phyloP scores from a whole-genome alignment of 1,140 invertebrate species.

The Dendrolimus kikuchii region DNA sequence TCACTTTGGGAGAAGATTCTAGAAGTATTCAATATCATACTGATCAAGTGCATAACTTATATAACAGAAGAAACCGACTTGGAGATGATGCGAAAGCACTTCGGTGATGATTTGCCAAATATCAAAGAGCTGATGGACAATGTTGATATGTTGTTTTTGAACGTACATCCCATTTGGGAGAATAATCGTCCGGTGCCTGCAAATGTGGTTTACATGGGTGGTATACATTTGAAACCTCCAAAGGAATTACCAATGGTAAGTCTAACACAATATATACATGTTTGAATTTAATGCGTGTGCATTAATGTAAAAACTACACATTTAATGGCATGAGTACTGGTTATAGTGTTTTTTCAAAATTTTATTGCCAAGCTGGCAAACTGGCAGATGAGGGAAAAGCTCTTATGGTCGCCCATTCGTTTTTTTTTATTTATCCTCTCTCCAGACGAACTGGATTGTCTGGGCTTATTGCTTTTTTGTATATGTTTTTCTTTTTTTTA shows the following conservation, averaged over 20 bases:
- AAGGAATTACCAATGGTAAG: constrained; percentile 29
- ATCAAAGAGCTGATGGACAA: constrained; percentile 55
- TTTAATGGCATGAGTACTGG: no score
- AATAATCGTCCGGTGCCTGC: constrained; percentile 52
- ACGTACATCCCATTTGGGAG: constrained; percentile 56
- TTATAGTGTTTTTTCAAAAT: no score
- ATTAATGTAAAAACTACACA: no score
- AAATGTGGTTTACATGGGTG: constrained; percentile 54
- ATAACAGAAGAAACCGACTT: neutral
- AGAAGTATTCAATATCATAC: constrained; percentile 18
- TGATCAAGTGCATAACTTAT: constrained; percentile 1
- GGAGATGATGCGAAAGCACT: neutral
- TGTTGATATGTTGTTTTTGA: constrained; percentile 68
- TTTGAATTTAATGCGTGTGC: no score
- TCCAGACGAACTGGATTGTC: no score
- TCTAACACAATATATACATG: no score
- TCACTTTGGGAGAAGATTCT: constrained; percentile 33
- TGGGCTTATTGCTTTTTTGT: no score
- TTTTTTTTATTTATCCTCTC: no score
- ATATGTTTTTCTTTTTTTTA: no score
- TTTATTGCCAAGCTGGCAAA: no score
- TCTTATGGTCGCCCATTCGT: no score
- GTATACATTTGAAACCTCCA: constrained; percentile 50
- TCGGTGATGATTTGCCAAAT: constrained; percentile 26
- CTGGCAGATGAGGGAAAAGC: no score